These are phyloP conservation scores for Lota lota DNA, from an alignment of 2,113 vertebrate species.

Conservation along the genomic window DNA sequence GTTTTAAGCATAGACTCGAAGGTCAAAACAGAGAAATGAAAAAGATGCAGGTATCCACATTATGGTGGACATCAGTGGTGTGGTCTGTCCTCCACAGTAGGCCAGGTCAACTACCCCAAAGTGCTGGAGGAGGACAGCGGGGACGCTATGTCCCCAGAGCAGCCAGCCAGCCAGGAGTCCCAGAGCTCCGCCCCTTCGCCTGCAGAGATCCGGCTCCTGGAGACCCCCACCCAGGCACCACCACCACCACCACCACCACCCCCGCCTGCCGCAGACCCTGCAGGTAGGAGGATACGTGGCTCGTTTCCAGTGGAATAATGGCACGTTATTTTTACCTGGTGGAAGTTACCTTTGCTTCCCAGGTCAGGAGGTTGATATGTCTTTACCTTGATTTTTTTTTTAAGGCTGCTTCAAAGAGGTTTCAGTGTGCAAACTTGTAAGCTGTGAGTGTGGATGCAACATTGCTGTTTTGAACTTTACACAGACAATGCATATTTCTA, in stretches of 20 bases:
- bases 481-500: no score
- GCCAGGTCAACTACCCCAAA: constrained; percentile 87
- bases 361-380: not conserved
- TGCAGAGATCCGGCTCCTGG: constrained; percentile 77
- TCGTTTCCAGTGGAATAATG: not conserved
- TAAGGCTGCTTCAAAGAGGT: no score
- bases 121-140: constrained; percentile 94
- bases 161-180: constrained; percentile 94
- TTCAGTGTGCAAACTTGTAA: no score
- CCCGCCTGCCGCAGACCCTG: constrained; percentile 52
- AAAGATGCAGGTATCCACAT: not conserved
- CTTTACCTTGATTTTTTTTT: not conserved
- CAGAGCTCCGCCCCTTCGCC: constrained; percentile 87
- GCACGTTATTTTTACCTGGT: no score
- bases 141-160: constrained; percentile 93
- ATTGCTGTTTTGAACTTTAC: no score
- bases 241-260: constrained; percentile 25
- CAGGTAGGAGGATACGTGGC: constrained; percentile 14
- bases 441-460: no score
- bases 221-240: constrained; percentile 74
- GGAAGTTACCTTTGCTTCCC: not conserved
- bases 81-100: constrained; percentile 59
- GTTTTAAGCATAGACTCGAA: not conserved
- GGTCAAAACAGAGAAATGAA: not conserved
- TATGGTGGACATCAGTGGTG: no score